Evolutionary conservation across 2,113 vertebrate species (phyloP), one percentile per base, ranked within the genome.

Genomic region (Cepphus grylle): DNA sequence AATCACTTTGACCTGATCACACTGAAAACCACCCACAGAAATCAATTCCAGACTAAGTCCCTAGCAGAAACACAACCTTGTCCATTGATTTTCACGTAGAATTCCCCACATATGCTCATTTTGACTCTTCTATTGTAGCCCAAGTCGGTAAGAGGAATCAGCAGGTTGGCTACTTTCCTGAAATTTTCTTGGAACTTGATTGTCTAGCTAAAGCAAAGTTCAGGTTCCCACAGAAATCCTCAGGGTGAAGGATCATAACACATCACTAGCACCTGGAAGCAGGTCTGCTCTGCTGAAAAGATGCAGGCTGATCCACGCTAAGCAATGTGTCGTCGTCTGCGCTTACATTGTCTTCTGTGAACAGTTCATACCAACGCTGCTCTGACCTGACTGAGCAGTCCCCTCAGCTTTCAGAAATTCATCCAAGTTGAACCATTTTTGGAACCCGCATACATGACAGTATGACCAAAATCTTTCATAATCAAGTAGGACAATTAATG

Each of bases 301-400:
- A 34, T 16, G 42, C 47, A 79, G 59, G 36, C 15, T 42, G 29
- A 81, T 63, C 43, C 74, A 29, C 26, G 5, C 11, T 4, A 13
- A 65, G 56, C 62, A 76, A 36, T 13, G 47, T 1, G 0, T 29
- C 7, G 0, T 50, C 25, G 34, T 17, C 25, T 59, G 38, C 38
- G 15, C 58, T 80, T 55, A 11, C 5, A 38, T 29, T 3, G 0
- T 32, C 56, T 81, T 40, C 50, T 30, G 16, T 18, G 26, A 81
- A 42, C 11, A 29, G 56, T 22, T 52, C 20, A 61, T 1, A 1
- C 45, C 45, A 42, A 42, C 1, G 0, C 19, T 32, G 47, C n/a
- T 79, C 36, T 19, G 47, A 38, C 53, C 72, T 38, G 26, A 77
- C 66, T 4, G 6, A 86, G 29, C 42, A 86, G 27, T 4, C 15